Conservation (phyloP, 2,888 invertebrate genomes). For the Chaetogeoica ovagalla region DNA sequence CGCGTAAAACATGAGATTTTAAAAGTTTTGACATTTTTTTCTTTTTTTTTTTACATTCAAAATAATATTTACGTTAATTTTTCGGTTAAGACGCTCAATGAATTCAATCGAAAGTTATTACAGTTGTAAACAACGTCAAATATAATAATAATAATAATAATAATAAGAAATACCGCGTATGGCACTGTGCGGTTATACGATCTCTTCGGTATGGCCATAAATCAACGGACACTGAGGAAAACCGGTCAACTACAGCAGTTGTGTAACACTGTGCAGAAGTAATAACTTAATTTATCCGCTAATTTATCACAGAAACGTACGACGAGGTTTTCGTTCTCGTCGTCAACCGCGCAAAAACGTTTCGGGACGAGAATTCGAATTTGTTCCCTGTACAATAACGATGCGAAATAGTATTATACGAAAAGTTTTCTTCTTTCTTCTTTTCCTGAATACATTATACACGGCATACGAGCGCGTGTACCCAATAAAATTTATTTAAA, state of each 20-base stretch:
- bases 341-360: background rate
- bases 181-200: background rate
- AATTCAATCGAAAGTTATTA: too few relatives aligned
- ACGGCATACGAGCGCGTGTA: too few relatives aligned
- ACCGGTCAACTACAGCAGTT: conserved; percentile 25
- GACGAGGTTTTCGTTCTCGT: background rate
- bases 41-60: too few relatives aligned
- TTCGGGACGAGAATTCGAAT: conserved; percentile 3
- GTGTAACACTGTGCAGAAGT: background rate
- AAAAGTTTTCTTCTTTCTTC: too few relatives aligned
- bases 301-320: conserved; percentile 29
- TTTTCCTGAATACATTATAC: too few relatives aligned
- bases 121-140: too few relatives aligned
- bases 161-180: background rate
- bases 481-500: too few relatives aligned
- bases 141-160: too few relatives aligned
- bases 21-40: too few relatives aligned
- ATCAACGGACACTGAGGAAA: conserved; percentile 30
- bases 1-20: too few relatives aligned
- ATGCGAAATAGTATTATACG: background rate
- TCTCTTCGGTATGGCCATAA: conserved; percentile 29
- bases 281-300: conserved; percentile 49
- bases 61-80: too few relatives aligned
- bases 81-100: too few relatives aligned
- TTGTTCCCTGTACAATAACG: background rate